A percentile compares a stretch with the other conserved stretches of the same genome.
Evolutionary conservation across 2,888 invertebrate species (phyloP).

Genomic region (Pomacea canaliculata): DNA sequence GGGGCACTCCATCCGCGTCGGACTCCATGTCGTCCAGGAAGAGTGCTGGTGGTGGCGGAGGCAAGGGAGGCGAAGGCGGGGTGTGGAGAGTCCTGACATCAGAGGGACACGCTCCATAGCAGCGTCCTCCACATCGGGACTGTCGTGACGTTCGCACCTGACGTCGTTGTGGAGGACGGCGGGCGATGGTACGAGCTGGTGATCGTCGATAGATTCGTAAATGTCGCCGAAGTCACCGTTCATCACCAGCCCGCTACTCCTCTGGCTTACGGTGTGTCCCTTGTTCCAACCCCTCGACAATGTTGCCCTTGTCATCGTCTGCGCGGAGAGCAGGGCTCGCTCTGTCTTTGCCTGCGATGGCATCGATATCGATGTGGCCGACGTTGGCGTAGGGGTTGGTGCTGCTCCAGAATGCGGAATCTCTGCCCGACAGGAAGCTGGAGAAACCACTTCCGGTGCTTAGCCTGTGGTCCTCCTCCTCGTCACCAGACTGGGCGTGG

Average conservation of each 20-base stretch:
- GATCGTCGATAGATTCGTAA: conserved; percentile 24
- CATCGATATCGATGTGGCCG: not conserved
- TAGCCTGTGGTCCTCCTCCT: conserved; percentile 22
- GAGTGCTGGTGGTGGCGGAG: conserved; percentile 26
- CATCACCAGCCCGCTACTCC: conserved; percentile 1
- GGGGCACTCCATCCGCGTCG: conserved; percentile 40
- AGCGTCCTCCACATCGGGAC: not conserved
- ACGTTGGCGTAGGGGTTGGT: not conserved
- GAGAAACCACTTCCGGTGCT: conserved; percentile 34
- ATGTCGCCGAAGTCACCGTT: conserved; percentile 31
- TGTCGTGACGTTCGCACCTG: not conserved
- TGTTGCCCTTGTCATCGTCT: not conserved
- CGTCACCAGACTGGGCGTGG: conserved; percentile 25
- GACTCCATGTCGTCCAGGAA: conserved; percentile 19
- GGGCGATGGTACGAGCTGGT: not conserved
- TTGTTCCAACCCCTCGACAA: not conserved
- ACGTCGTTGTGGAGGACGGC: not conserved
- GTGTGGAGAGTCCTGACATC: not conserved
- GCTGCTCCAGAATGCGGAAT: conserved; percentile 27
- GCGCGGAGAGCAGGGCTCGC: not conserved
- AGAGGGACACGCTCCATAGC: not conserved
- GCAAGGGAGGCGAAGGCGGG: conserved; percentile 11
- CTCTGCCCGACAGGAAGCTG: conserved; percentile 27
- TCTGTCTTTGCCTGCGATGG: not conserved
- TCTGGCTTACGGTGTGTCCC: not conserved